These are phyloP conservation scores for Cephalopterus ornatus DNA, from an alignment of 2,113 vertebrate genomes.

Conservation along the genomic window DNA sequence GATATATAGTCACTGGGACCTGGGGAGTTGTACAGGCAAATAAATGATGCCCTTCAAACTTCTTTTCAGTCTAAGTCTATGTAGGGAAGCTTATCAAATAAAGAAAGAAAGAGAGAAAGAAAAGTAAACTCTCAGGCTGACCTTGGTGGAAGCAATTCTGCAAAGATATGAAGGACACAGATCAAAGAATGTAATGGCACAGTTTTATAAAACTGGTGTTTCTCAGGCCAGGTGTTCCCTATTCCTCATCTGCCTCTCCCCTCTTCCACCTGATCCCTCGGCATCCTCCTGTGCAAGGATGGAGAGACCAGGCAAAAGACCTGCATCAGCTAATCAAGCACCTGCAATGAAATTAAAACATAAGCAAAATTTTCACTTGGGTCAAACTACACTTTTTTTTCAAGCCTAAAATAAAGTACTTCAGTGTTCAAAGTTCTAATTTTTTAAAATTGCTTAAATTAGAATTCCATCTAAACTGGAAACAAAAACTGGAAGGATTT, in stretches of 20 bases:
- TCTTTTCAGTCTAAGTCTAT: not conserved
- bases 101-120: not conserved
- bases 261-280: not conserved
- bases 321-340: not conserved
- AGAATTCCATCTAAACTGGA: not conserved
- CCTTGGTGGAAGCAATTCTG: not conserved
- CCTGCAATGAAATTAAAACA: not conserved
- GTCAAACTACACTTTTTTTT: not conserved
- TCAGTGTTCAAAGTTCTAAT: not conserved
- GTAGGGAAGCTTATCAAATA: not conserved
- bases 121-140: not conserved
- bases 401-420: not conserved
- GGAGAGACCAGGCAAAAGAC: not conserved
- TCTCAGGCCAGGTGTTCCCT: not conserved
- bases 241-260: not conserved
- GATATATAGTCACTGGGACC: not conserved
- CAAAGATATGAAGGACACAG: not conserved
- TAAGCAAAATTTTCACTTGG: not conserved
- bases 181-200: not conserved
- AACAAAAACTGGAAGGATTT: not conserved
- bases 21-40: not conserved
- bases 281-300: not conserved
- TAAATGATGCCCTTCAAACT: not conserved
- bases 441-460: not conserved
- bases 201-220: slow-evolving; percentile 4